Conservation (phyloP, 2,888 invertebrate genomes). For the Cephus spinipes region DNA sequence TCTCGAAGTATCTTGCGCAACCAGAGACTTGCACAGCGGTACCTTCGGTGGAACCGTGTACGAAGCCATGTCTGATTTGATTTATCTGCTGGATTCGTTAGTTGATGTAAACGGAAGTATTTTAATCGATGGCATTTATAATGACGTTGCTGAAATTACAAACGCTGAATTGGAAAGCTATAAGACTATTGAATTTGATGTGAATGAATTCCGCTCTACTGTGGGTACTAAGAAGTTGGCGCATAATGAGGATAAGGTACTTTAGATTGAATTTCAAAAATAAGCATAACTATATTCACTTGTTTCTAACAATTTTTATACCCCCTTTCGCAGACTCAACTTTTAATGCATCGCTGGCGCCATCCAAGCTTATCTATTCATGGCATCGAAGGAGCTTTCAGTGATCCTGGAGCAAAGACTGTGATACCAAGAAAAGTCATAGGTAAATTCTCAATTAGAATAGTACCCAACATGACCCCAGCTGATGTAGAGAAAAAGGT, state of each 20-base stretch:
- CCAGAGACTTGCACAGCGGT: slow-evolving; percentile 96
- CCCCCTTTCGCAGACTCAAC: slow-evolving; percentile 69
- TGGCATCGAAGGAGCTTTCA: slow-evolving; percentile 96
- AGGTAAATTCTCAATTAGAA: slow-evolving; percentile 96
- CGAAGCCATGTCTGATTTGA: slow-evolving; percentile 92
- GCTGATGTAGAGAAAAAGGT: slow-evolving; percentile 86
- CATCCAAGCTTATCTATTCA: slow-evolving; percentile 94
- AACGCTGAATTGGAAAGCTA: slow-evolving; percentile 80
- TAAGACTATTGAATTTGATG: slow-evolving; percentile 87
- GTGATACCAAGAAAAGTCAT: slow-evolving; percentile 94
- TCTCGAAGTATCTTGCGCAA: slow-evolving; percentile 88
- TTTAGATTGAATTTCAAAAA: slow-evolving; percentile 10
- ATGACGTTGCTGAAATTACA: slow-evolving; percentile 83
- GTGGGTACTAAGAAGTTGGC: slow-evolving; percentile 78
- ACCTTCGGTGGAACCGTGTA: slow-evolving; percentile 93
- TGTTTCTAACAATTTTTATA: slow-evolving; percentile 3
- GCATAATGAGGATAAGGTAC: slow-evolving; percentile 80
- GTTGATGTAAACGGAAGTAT: slow-evolving; percentile 91
- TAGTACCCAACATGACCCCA: slow-evolving; percentile 95
- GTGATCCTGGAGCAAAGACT: slow-evolving; percentile 93
- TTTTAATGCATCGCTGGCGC: slow-evolving; percentile 96
- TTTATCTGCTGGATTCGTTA: slow-evolving; percentile 85
- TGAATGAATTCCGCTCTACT: slow-evolving; percentile 79
- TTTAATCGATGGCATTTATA: slow-evolving; percentile 83
- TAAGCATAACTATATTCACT: slow-evolving; percentile 11